Evolutionary conservation across 2,113 vertebrate genomes (phyloP).

Genomic region (Gasterosteus nipponicus): DNA sequence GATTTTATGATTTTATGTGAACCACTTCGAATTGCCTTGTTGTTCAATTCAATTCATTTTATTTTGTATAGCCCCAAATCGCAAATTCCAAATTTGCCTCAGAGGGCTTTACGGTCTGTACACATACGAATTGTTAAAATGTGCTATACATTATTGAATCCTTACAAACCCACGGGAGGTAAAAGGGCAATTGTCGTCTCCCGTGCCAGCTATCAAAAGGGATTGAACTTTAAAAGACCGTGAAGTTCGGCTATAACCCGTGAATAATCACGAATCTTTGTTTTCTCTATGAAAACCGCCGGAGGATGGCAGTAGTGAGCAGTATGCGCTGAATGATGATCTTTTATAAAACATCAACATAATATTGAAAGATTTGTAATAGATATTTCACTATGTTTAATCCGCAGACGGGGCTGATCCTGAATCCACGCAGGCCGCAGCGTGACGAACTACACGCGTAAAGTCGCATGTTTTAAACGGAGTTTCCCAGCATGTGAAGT

Average conservation of each 20-base stretch:
- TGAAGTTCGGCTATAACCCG: too few relatives aligned
- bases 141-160: background rate
- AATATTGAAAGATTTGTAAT: background rate
- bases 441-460: background rate
- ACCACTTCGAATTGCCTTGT: too few relatives aligned
- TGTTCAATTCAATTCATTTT: too few relatives aligned
- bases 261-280: background rate
- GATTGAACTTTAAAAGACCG: background rate
- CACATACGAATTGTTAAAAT: too few relatives aligned
- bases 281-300: background rate
- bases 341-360: background rate
- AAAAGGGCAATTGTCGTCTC: too few relatives aligned
- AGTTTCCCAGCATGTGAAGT: background rate
- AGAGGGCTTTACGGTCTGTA: too few relatives aligned
- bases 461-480: background rate
- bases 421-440: rapidly evolving
- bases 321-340: background rate
- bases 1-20: too few relatives aligned
- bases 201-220: background rate
- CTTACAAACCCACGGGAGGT: background rate
- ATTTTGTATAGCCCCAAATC: too few relatives aligned
- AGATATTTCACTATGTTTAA: background rate
- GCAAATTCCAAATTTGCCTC: too few relatives aligned
- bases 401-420: background rate
- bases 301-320: slow-evolving; percentile 38